phyloP scores from a whole-genome alignment of 2,888 invertebrate species.

The Bugula neritina region DNA sequence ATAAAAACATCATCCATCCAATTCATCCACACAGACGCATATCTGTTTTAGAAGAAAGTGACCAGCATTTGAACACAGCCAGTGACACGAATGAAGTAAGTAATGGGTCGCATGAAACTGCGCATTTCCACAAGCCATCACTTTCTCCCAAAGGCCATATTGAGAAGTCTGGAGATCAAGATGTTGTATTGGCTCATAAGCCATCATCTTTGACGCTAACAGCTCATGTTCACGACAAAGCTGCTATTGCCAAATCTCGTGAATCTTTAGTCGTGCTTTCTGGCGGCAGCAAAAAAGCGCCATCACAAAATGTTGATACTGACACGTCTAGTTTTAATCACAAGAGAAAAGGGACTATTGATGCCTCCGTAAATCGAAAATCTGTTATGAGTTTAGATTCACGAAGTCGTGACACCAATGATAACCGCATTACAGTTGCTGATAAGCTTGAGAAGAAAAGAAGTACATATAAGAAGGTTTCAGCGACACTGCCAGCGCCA shows the following conservation, averaged over 20 bases:
- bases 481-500: background rate
- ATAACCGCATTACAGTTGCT: background rate
- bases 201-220: background rate
- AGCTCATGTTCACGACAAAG: background rate
- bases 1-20: background rate
- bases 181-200: background rate
- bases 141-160: background rate
- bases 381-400: background rate
- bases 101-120: background rate
- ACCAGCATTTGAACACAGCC: background rate
- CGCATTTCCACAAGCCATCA: background rate
- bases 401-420: background rate
- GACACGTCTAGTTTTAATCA: background rate
- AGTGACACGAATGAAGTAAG: background rate
- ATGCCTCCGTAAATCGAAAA: background rate
- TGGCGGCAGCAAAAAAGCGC: background rate
- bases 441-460: background rate
- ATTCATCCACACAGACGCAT: background rate
- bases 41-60: constrained; percentile 15
- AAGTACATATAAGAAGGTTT: background rate
- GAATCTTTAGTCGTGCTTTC: background rate
- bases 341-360: background rate
- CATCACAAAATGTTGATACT: background rate
- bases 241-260: background rate
- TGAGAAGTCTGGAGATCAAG: background rate